Evolutionary conservation across 2,113 vertebrate species (phyloP).

Genomic region (Ciconia stormi): DNA sequence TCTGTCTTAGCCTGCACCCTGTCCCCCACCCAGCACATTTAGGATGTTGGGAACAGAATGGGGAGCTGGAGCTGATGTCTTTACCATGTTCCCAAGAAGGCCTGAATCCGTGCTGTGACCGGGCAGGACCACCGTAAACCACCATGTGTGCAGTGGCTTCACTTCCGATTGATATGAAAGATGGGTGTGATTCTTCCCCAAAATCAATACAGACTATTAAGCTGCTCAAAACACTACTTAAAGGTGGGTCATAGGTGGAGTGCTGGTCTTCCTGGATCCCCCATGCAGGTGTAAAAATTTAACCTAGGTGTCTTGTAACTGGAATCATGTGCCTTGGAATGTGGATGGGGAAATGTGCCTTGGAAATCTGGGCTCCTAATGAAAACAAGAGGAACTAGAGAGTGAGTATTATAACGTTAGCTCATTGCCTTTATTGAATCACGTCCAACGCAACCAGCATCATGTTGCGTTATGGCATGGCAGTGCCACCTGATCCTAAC

Average conservation of each 20-base stretch:
- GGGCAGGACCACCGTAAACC: neutral
- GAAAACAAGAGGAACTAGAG: neutral
- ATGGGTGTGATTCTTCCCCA: neutral
- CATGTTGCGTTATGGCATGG: neutral
- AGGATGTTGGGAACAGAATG: neutral
- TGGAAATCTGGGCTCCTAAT: neutral
- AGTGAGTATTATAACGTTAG: neutral
- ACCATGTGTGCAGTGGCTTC: neutral
- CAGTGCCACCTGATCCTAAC: neutral
- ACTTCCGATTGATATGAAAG: neutral
- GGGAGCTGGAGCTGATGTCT: neutral
- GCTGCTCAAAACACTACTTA: neutral
- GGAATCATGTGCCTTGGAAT: neutral
- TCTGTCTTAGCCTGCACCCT: neutral
- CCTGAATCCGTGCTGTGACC: neutral
- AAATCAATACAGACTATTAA: neutral
- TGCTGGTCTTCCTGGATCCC: neutral
- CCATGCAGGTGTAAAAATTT: neutral
- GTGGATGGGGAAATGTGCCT: neutral
- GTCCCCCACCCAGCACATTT: neutral
- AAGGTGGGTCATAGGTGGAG: neutral
- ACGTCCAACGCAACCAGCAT: neutral
- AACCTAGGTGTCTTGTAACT: neutral
- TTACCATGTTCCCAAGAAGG: neutral
- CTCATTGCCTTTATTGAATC: neutral